Percentiles rank a stretch among this genome's conserved stretches.
These are phyloP conservation scores for Drosophila kikkawai DNA, from an alignment of 1,140 invertebrate genomes.

Conservation along the genomic window DNA sequence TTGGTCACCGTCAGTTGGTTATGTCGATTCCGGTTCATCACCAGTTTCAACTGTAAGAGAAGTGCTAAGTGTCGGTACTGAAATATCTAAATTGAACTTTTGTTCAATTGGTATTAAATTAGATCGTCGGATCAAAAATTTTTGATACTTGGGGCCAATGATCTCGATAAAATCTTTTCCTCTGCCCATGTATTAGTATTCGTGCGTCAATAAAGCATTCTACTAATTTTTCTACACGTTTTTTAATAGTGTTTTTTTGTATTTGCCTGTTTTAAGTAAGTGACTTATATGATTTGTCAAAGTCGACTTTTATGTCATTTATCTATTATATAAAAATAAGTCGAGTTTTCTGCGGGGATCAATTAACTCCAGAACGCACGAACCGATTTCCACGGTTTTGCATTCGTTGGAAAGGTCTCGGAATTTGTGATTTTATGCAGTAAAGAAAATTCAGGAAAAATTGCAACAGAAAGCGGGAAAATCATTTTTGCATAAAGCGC, in stretches of 20 bases:
- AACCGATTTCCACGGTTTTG: too few relatives aligned
- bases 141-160: slow-evolving; percentile 1
- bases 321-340: not conserved
- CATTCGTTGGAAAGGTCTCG: too few relatives aligned
- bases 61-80: slow-evolving; percentile 17
- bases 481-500: too few relatives aligned
- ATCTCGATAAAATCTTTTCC: not conserved
- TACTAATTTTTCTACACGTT: slow-evolving; percentile 10
- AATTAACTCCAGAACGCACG: too few relatives aligned
- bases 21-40: slow-evolving; percentile 10
- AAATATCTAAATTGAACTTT: slow-evolving; percentile 12
- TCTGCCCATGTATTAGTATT: not conserved
- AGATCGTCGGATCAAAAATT: not conserved
- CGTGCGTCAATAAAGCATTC: slow-evolving; percentile 9
- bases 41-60: slow-evolving; percentile 12
- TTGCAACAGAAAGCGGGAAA: too few relatives aligned
- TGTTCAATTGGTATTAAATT: not conserved
- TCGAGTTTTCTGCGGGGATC: too few relatives aligned
- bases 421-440: too few relatives aligned
- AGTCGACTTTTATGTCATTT: not conserved
- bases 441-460: too few relatives aligned
- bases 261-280: not conserved
- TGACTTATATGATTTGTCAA: not conserved
- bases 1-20: not conserved
- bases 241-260: not conserved